These are phyloP conservation scores for Strigamia maritima DNA, from an alignment of 2,888 invertebrate species.

Conservation along the genomic window DNA sequence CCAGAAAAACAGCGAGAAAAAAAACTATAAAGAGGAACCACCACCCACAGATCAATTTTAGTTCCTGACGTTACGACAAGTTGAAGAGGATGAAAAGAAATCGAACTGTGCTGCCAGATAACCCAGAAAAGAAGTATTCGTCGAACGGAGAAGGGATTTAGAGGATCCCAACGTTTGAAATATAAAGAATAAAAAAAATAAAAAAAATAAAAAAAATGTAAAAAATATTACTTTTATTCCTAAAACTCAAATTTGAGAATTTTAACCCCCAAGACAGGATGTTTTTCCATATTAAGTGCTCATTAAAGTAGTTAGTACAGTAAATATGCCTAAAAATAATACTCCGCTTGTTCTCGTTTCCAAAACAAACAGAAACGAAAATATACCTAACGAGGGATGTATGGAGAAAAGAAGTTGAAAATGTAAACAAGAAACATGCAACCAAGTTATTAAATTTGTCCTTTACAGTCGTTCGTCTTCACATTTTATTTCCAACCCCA, in stretches of 20 bases:
- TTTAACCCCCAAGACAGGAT: neutral
- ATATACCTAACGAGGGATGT: constrained; percentile 1
- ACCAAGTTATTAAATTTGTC: neutral
- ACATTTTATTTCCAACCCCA: neutral
- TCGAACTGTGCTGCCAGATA: constrained; percentile 11
- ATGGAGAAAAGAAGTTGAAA: neutral
- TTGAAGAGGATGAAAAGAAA: constrained; percentile 23
- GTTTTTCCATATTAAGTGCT: neutral
- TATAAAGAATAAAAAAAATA: neutral
- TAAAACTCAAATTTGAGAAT: neutral
- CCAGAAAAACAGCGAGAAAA: neutral
- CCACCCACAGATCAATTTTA: constrained; percentile 18
- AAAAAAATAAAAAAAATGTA: neutral
- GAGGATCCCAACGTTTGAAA: neutral
- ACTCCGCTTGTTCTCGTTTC: neutral
- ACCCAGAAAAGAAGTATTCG: constrained; percentile 3
- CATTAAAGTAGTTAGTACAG: neutral
- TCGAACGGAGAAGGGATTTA: neutral
- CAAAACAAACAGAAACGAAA: constrained; percentile 11
- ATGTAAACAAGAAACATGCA: neutral
- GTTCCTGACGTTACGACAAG: constrained; percentile 19
- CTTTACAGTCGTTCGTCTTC: neutral
- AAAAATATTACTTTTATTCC: neutral
- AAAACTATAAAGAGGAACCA: neutral
- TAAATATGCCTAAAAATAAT: constrained; percentile 1